Base-by-base conservation (phyloP, 2,113 vertebrate genomes). In the Neolamprologus caudopunctatus region DNA sequence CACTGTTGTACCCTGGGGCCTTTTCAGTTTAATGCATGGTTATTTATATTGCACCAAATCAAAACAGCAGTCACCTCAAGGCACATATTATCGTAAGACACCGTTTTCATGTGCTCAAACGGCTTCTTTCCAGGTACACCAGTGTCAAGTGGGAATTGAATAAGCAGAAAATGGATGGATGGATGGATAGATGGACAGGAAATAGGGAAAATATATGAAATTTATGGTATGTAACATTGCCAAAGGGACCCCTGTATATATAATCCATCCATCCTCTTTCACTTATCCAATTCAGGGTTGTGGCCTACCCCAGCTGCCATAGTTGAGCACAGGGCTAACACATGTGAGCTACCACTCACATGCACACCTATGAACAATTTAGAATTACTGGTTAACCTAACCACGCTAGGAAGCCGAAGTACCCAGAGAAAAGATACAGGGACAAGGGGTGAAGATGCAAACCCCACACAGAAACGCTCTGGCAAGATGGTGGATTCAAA, bases 361-460 rank as follows among this genome's bases (percentile, higher is more conserved):
- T n/a, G 31, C 31, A 35, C 31, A 66, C 31, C 61, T 66, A 35
- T 66, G 61, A 35, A 66, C 31, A n/a, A 66, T 66, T 66, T 66
- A 35, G 61, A 66, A 66, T 66, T 35, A 66, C 61, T 66, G 61
- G 17, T 66, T 66, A 66, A 66, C 61, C 61, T 66, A 66, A 66
- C 61, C 61, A 1, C 0, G 4, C 61, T 66, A 66, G 61, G 61
- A 66, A 37, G 10, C 3, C 0, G 10, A 66, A 66, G 61, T 35
- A 66, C 17, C 61, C 61, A 66, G 10, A 0, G 6, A 66, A 35
- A 35, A 35, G 61, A 66, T 66, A 66, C 31, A 35, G 0, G 2
- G 31, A 66, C 28, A 63, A 4, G 1, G 58, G 6, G 16, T 4
- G 31, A 63, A 19, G 9, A 35, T 19, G 58, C 28, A 63, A 63